Percentiles rank a stretch among this genome's conserved stretches.
phyloP scores from a whole-genome alignment of 2,113 vertebrate genomes.

The Sus scrofa region DNA sequence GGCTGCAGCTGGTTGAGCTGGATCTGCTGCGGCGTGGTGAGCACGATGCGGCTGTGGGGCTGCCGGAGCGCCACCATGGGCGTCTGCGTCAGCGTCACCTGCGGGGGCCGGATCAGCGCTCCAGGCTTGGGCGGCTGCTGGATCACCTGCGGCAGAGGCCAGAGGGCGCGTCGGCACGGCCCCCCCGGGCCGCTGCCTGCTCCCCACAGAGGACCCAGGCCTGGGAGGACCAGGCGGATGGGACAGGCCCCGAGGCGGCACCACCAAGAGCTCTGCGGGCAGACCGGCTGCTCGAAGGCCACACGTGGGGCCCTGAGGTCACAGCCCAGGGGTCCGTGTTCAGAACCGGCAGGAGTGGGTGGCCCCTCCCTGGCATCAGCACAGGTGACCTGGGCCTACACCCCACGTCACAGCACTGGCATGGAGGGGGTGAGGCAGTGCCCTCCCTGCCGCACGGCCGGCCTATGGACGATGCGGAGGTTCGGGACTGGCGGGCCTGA shows the following conservation, averaged over 20 bases:
- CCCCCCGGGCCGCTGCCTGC: rapidly evolving
- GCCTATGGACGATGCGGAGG: too few species aligned
- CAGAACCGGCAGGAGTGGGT: too few species aligned
- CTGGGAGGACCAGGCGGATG: rapidly evolving
- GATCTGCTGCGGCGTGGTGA: constrained; percentile 92
- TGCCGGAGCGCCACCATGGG: constrained; percentile 95
- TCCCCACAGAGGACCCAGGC: not conserved
- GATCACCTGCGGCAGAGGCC: constrained; percentile 87
- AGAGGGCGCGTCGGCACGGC: not conserved
- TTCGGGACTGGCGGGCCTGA: too few species aligned
- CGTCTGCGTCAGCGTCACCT: constrained; percentile 93
- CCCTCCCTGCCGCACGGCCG: too few species aligned
- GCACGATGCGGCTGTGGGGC: constrained; percentile 93
- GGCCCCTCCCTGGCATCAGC: too few species aligned
- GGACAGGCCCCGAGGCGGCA: rapidly evolving
- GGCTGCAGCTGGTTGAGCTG: constrained; percentile 93
- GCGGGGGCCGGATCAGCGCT: constrained; percentile 93
- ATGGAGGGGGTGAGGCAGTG: too few species aligned
- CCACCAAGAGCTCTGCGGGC: rapidly evolving
- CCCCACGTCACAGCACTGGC: too few species aligned
- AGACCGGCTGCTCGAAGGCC: rapidly evolving
- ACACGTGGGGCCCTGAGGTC: rapidly evolving
- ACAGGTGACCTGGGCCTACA: too few species aligned
- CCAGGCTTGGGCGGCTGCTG: constrained; percentile 95
- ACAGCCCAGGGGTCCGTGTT: not conserved